phyloP scores from a whole-genome alignment of 1,140 invertebrate genomes.

The Coptotermes formosanus region DNA sequence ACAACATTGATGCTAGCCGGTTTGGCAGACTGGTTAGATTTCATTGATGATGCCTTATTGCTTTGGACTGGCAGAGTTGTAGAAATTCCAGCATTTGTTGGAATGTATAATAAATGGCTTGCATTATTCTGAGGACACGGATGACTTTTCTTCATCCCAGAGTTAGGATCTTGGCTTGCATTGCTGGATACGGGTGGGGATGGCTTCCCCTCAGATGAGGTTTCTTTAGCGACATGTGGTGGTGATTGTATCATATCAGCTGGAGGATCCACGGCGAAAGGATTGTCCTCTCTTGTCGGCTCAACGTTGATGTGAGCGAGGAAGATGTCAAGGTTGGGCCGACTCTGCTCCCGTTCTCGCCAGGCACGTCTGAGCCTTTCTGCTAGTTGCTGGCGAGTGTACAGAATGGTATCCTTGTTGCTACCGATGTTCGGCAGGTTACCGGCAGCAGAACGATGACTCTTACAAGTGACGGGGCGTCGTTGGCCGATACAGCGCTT shows the following conservation, averaged over 20 bases:
- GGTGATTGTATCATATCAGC: background rate
- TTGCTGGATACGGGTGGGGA: no score
- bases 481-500: slow-evolving; percentile 43
- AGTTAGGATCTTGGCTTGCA: no score
- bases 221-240: background rate
- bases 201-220: background rate
- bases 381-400: slow-evolving; percentile 53
- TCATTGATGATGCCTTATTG: no score
- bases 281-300: background rate
- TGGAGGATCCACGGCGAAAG: no score
- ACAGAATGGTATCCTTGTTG: slow-evolving; percentile 52
- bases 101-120: no score
- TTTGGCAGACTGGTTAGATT: no score
- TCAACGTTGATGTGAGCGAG: slow-evolving; percentile 50
- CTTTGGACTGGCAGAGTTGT: background rate
- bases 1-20: no score
- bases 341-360: slow-evolving; percentile 52
- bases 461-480: slow-evolving; percentile 39
- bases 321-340: slow-evolving; percentile 56
- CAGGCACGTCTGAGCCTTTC: slow-evolving; percentile 53
- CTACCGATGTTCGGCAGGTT: slow-evolving; percentile 36
- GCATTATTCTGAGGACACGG: background rate
- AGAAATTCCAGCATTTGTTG: background rate
- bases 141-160: no score
- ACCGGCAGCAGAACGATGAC: slow-evolving; percentile 18